Percentiles rank a stretch among this genome's conserved stretches.
These are phyloP conservation scores for Protonibea diacanthus DNA, from an alignment of 2,797 vertebrate species.

Conservation along the genomic window DNA sequence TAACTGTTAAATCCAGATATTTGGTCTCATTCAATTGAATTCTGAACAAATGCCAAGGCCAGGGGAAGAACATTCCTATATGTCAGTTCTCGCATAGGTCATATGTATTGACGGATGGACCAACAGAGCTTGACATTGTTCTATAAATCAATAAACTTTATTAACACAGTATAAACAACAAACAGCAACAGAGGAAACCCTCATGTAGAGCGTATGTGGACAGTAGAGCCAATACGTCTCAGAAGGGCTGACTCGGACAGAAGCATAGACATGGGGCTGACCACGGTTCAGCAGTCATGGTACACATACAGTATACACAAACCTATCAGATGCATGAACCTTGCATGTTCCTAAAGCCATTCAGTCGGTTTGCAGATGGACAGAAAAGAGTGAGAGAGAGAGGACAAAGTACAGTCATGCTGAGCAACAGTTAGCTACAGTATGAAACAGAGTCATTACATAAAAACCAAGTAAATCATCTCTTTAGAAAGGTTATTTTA, in stretches of 20 bases:
- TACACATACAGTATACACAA: slow-evolving; percentile 75
- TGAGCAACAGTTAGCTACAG: slow-evolving; percentile 83
- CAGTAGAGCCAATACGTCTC: slow-evolving; percentile 71
- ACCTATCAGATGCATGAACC: slow-evolving; percentile 67
- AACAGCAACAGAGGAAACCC: slow-evolving; percentile 80
- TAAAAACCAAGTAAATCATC: slow-evolving; percentile 84
- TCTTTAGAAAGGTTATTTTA: slow-evolving; percentile 86
- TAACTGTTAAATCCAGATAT: background rate
- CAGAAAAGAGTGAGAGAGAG: slow-evolving; percentile 69
- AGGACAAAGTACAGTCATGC: slow-evolving; percentile 84
- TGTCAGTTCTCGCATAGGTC: background rate
- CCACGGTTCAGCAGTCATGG: slow-evolving; percentile 64
- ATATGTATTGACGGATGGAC: slow-evolving; percentile 39
- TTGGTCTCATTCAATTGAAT: background rate
- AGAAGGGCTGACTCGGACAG: slow-evolving; percentile 72
- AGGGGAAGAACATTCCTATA: slow-evolving; percentile 2
- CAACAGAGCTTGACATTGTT: slow-evolving; percentile 56
- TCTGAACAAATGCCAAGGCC: background rate
- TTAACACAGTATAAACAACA: slow-evolving; percentile 88
- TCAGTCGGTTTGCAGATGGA: slow-evolving; percentile 75
- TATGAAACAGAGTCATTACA: slow-evolving; percentile 84
- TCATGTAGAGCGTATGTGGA: slow-evolving; percentile 72
- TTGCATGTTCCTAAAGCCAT: slow-evolving; percentile 79
- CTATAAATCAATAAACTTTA: slow-evolving; percentile 87
- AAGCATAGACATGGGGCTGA: slow-evolving; percentile 69